Conservation (phyloP, 2,113 vertebrate genomes). For the Oxyruncus cristatus region DNA sequence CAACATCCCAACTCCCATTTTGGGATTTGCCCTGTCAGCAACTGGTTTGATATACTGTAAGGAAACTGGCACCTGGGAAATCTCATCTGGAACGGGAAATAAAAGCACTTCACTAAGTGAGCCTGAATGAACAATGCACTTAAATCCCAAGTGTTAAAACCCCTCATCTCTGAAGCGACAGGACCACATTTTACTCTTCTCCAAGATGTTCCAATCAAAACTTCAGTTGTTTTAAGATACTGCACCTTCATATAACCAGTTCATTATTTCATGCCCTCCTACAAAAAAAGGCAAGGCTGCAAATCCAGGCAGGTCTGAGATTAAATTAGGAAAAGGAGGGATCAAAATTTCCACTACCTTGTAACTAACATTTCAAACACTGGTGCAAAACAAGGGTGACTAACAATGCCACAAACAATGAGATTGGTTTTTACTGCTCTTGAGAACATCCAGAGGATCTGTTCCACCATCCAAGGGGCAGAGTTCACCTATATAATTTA, state of each 20-base stretch:
- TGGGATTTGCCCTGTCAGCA: conserved; percentile 90
- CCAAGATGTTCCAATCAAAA: not conserved
- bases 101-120: not conserved
- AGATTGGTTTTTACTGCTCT: not conserved
- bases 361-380: not conserved
- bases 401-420: not conserved
- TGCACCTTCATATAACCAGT: not conserved
- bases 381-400: not conserved
- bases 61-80: conserved; percentile 78
- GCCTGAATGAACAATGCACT: not conserved
- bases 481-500: not conserved
- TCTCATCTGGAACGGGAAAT: conserved; percentile 78
- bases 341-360: not conserved
- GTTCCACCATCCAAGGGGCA: not conserved
- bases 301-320: not conserved
- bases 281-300: not conserved
- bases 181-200: not conserved
- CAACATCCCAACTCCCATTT: conserved; percentile 86
- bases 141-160: not conserved
- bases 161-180: not conserved
- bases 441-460: not conserved
- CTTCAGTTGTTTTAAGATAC: not conserved
- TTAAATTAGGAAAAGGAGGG: not conserved
- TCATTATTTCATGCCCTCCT: not conserved
- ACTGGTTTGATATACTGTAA: conserved; percentile 85